Percentiles rank a stretch among this genome's conserved stretches.
Conservation (phyloP, 2,888 invertebrate species). For the Drosophila peninsularis region DNA sequence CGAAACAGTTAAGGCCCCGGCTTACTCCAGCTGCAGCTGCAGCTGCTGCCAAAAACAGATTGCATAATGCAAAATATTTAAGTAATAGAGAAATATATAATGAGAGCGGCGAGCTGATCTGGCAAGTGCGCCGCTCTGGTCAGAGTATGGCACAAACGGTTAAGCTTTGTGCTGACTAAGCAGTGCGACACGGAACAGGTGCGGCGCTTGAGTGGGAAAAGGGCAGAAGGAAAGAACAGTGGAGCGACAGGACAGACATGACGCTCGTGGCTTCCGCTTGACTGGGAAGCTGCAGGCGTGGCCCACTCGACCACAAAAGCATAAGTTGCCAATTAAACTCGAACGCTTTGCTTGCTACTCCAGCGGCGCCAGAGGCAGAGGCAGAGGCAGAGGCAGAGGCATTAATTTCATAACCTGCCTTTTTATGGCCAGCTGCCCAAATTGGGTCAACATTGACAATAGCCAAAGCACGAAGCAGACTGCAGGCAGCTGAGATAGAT, state of each 20-base stretch:
- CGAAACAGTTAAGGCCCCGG: slow-evolving; percentile 24
- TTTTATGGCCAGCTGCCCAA: slow-evolving; percentile 75
- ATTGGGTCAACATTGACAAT: slow-evolving; percentile 80
- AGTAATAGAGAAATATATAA: slow-evolving; percentile 7
- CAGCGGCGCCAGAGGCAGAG: not conserved
- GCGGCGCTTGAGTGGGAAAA: slow-evolving; percentile 15
- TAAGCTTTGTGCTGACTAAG: slow-evolving; percentile 47
- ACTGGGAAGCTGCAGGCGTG: slow-evolving; percentile 9
- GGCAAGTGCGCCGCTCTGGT: not conserved
- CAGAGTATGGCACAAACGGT: slow-evolving; percentile 26
- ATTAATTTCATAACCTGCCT: slow-evolving; percentile 80
- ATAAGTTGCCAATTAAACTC: slow-evolving; percentile 81
- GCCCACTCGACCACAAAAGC: slow-evolving; percentile 74
- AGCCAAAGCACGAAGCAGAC: slow-evolving; percentile 36
- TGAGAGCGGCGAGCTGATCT: not conserved
- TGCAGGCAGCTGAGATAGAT: slow-evolving; percentile 40
- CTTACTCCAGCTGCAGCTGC: too few relatives aligned
- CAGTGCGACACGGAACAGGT: slow-evolving; percentile 13
- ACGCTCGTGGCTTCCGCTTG: slow-evolving; percentile 31
- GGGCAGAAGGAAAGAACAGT: too few relatives aligned
- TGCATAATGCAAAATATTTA: slow-evolving; percentile 1
- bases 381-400: slow-evolving; percentile 31
- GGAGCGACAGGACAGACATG: slow-evolving; percentile 39
- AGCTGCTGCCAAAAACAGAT: slow-evolving; percentile 4
- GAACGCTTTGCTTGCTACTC: slow-evolving; percentile 67